A percentile compares a stretch with the other conserved stretches of the same genome.
These are phyloP conservation scores for Plecotus auritus DNA, from an alignment of 2,113 vertebrate genomes.

Conservation along the genomic window DNA sequence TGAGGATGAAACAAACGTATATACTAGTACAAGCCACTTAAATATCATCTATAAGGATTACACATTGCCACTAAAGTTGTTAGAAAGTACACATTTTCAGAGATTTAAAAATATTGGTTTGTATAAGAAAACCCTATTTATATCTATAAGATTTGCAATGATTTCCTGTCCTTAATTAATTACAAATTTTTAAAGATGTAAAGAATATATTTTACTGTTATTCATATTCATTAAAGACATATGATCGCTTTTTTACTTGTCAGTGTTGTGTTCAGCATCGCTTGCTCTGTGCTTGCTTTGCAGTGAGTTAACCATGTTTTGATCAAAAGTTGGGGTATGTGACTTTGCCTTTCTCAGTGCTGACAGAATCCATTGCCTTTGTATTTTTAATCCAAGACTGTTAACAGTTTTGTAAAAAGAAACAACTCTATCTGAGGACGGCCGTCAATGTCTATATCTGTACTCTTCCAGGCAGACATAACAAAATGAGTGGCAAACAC, in stretches of 20 bases:
- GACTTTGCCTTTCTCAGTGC: not conserved
- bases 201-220: not conserved
- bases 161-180: not conserved
- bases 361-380: not conserved
- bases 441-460: not conserved
- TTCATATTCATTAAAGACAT: not conserved
- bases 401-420: slow-evolving; percentile 25
- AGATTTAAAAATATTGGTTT: not conserved
- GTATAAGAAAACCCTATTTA: not conserved
- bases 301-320: not conserved
- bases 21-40: not conserved
- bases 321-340: not conserved
- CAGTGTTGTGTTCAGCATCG: not conserved
- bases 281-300: not conserved
- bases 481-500: not conserved
- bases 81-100: slow-evolving; percentile 1
- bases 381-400: not conserved
- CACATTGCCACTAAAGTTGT: not conserved
- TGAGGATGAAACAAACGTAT: not conserved
- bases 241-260: not conserved
- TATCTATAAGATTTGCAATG: not conserved
- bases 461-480: not conserved
- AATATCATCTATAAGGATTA: not conserved
- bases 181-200: not conserved
- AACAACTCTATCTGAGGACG: not conserved